Evolutionary conservation across 2,888 invertebrate genomes (phyloP).

Genomic region (Drosophila longiperda): DNA sequence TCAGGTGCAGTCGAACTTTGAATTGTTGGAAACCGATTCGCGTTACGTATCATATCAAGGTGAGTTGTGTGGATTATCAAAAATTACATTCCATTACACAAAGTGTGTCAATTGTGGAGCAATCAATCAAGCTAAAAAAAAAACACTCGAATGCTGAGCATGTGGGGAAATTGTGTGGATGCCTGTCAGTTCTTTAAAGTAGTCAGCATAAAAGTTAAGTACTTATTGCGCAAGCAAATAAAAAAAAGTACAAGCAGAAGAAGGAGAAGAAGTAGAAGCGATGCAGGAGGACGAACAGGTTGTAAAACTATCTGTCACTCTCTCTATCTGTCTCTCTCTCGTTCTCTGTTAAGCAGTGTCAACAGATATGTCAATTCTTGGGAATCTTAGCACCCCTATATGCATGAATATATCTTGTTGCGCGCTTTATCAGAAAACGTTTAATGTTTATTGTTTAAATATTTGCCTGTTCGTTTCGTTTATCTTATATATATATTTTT

Average conservation of each 20-base stretch:
- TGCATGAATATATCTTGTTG: constrained; percentile 14
- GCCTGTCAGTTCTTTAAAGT: constrained; percentile 49
- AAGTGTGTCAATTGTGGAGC: constrained; percentile 65
- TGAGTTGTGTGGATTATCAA: constrained; percentile 72
- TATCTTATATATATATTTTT: constrained; percentile 23
- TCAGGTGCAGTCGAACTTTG: constrained; percentile 68
- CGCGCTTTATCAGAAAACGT: constrained; percentile 61
- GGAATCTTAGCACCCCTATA: constrained; percentile 45
- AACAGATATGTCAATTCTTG: constrained; percentile 43
- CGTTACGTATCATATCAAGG: constrained; percentile 85
- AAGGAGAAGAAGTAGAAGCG: neutral
- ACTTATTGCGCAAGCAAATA: constrained; percentile 43
- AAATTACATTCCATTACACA: constrained; percentile 17
- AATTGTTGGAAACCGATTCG: constrained; percentile 83
- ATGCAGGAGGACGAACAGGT: constrained; percentile 40
- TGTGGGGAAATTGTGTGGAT: constrained; percentile 60
- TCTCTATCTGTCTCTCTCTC: neutral
- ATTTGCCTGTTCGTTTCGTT: constrained; percentile 41
- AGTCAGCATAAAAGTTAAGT: constrained; percentile 31
- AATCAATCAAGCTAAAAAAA: constrained; percentile 65
- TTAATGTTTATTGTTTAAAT: constrained; percentile 63
- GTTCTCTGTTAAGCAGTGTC: neutral
- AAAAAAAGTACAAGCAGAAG: constrained; percentile 5
- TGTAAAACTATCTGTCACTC: constrained; percentile 19
- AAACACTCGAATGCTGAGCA: constrained; percentile 28